Evolutionary conservation across 2,797 vertebrate species (phyloP), one percentile per base, ranked within the genome.

Genomic region (Poeciliopsis infans): DNA sequence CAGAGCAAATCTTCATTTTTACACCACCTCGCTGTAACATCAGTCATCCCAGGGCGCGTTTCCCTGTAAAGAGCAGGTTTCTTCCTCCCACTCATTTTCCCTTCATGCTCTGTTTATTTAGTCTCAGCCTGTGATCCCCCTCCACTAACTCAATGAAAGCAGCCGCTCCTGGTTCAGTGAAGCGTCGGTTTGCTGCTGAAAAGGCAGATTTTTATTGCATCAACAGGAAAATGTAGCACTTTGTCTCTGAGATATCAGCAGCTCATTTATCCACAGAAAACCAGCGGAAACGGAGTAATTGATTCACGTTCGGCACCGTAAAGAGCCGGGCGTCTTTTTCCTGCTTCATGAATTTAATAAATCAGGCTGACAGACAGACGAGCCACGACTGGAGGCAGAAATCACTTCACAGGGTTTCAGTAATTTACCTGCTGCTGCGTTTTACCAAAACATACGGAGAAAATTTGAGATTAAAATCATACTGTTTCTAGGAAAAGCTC

Each of bases 81-180:
- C 51, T 53, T 53, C 51, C 23, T 25, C 51, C 45, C 45, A 46
- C 43, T 41, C 13, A 59, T 75, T 71, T 75, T 66, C 31, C 61
- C 55, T 79, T 39, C n/a, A 82, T 0, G 16, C 55, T 33, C 64
- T 59, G 12, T 78, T 85, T 83, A 23, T 46, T 75, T 49, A 72
- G 18, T 46, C 0, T 1, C 16, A 6, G 47, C 47, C 46, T 49
- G 12, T 13, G 3, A 12, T 15, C 41, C 43, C 33, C 75, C 70
- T 75, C 53, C 71, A 31, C 2, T 15, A 45, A 15, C 1, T 25
- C 55, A 28, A 53, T 41, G 28, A 76, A 43, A 39, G 16, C n/a
- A 41, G 5, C 33, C 1, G 39, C 16, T 51, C 4, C 8, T n/a
- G 6, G 3, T 39, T 33, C 20, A 10, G 61, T 3, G 2, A 31